A percentile compares a stretch with the other conserved stretches of the same genome.
Conservation (phyloP, 2,888 invertebrate genomes). For the Papilio demoleus region DNA sequence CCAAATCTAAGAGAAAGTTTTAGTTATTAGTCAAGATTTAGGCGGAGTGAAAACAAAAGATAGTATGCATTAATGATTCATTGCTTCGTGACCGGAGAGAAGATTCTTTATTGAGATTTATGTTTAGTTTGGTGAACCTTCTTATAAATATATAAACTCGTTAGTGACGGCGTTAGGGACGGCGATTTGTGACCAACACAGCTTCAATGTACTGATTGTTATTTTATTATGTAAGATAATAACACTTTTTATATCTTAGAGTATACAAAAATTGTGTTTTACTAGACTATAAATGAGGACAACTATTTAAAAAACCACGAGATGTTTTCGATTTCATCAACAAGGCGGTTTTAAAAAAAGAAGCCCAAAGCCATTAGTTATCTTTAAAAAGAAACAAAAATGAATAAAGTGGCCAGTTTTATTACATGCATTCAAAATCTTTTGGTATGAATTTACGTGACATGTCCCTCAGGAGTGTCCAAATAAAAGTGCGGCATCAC, state of each 20-base stretch:
- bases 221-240: conserved; percentile 1
- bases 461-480: background rate
- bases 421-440: conserved; percentile 2
- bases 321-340: too few relatives aligned
- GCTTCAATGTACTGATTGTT: conserved; percentile 8
- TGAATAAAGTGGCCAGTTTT: background rate
- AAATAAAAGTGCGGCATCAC: background rate
- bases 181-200: conserved; percentile 8
- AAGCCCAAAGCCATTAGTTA: too few relatives aligned
- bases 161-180: conserved; percentile 20
- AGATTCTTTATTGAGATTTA: conserved; percentile 75
- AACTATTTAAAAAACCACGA: too few relatives aligned
- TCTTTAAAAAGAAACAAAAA: too few relatives aligned
- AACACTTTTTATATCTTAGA: background rate
- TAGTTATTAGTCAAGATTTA: conserved; percentile 49
- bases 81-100: conserved; percentile 59
- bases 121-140: conserved; percentile 66
- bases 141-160: conserved; percentile 40
- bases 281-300: too few relatives aligned
- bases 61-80: conserved; percentile 79
- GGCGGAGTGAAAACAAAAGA: conserved; percentile 80
- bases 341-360: too few relatives aligned
- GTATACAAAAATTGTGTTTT: background rate
- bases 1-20: background rate
- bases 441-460: background rate